phyloP scores from a whole-genome alignment of 1,140 invertebrate genomes.

The Drosophila ohnishii region DNA sequence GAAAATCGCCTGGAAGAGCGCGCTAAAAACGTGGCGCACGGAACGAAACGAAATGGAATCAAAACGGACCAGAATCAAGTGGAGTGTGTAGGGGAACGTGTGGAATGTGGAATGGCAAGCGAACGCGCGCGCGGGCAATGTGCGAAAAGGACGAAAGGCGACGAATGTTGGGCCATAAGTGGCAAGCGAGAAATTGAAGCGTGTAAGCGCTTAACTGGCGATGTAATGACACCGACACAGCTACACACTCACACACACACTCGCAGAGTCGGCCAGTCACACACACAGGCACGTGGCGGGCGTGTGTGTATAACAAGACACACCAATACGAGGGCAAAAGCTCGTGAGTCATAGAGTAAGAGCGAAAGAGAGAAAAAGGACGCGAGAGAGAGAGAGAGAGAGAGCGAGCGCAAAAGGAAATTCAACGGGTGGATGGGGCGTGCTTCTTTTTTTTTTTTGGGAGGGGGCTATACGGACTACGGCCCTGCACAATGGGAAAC shows the following conservation, averaged over 20 bases:
- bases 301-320: constrained; percentile 42
- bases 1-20: constrained; percentile 42
- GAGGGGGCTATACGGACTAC: constrained; percentile 13
- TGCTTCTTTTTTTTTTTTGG: neutral
- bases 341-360: constrained; percentile 40
- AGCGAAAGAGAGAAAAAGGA: neutral
- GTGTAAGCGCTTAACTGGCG: constrained; percentile 78
- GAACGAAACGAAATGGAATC: constrained; percentile 27
- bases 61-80: constrained; percentile 13
- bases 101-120: constrained; percentile 29
- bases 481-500: constrained; percentile 78
- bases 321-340: constrained; percentile 30
- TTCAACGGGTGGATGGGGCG: constrained; percentile 17
- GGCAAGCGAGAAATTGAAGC: constrained; percentile 76
- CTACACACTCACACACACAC: constrained; percentile 8
- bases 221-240: constrained; percentile 65
- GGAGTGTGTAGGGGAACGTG: constrained; percentile 1
- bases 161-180: constrained; percentile 67
- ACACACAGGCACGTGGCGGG: constrained; percentile 13
- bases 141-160: constrained; percentile 44
- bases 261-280: constrained; percentile 7
- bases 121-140: constrained; percentile 9
- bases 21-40: constrained; percentile 37
- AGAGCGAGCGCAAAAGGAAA: constrained; percentile 11
- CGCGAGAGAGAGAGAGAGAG: constrained; percentile 3